Evolutionary conservation across 2,888 invertebrate species (phyloP).

Genomic region (Silvanus unidentatus): DNA sequence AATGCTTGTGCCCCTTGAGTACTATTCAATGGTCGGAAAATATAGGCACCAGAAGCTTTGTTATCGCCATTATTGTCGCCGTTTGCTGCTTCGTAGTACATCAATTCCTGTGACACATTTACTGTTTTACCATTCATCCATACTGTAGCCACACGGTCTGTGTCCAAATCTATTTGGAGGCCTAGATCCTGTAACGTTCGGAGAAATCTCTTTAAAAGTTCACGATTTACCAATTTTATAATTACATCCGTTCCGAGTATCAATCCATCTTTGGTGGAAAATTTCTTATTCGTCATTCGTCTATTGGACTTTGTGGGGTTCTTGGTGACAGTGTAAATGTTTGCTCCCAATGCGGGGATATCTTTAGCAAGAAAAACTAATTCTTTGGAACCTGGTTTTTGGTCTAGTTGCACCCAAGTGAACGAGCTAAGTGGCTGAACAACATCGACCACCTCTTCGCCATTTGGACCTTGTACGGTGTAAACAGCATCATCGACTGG

Average conservation of each 20-base stretch:
- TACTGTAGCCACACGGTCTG: slow-evolving; percentile 52
- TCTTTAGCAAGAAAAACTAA: slow-evolving; percentile 61
- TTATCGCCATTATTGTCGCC: slow-evolving; percentile 60
- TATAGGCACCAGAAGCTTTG: slow-evolving; percentile 87
- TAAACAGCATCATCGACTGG: slow-evolving; percentile 56
- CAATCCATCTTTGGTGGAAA: slow-evolving; percentile 1
- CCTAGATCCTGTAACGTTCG: slow-evolving; percentile 20
- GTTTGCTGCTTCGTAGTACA: slow-evolving; percentile 62
- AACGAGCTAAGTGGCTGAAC: slow-evolving; percentile 19
- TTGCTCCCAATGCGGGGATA: slow-evolving; percentile 62
- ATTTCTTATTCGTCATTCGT: too few species aligned
- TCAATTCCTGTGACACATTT: slow-evolving; percentile 56
- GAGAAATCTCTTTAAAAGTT: neutral
- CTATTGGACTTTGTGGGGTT: too few species aligned
- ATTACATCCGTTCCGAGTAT: slow-evolving; percentile 25
- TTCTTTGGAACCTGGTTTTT: slow-evolving; percentile 47
- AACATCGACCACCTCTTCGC: slow-evolving; percentile 39
- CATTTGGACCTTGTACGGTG: slow-evolving; percentile 55
- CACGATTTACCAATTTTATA: neutral
- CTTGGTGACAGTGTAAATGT: slow-evolving; percentile 47
- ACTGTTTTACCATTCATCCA: slow-evolving; percentile 44
- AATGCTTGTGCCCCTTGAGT: slow-evolving; percentile 14
- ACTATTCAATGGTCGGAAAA: slow-evolving; percentile 60
- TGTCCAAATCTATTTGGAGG: slow-evolving; percentile 50
- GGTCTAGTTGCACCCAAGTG: slow-evolving; percentile 10